Percentiles rank a stretch among this genome's conserved stretches.
Evolutionary conservation across 1,140 invertebrate genomes (phyloP).

Genomic region (Cardiocondyla obscurior): DNA sequence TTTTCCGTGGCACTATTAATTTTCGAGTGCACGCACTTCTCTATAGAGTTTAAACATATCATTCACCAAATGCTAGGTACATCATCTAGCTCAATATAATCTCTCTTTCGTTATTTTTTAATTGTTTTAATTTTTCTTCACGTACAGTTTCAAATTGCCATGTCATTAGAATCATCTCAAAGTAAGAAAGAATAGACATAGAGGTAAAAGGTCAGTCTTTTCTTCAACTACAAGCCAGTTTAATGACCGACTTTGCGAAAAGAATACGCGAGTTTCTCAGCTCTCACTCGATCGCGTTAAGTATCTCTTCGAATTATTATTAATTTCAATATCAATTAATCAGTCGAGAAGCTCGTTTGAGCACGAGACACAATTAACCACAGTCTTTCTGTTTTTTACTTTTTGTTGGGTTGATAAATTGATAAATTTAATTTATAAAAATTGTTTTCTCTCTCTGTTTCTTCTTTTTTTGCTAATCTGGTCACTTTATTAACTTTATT

Average conservation of each 20-base stretch:
- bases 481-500: conserved; percentile 18
- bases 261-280: conserved; percentile 6
- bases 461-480: background rate
- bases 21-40: background rate
- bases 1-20: background rate
- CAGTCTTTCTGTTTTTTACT: conserved; percentile 31
- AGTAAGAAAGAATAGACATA: conserved; percentile 3
- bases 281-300: background rate
- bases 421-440: too few relatives aligned
- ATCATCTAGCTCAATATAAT: background rate
- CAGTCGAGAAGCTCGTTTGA: conserved; percentile 23
- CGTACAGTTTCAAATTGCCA: background rate
- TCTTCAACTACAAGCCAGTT: background rate
- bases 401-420: background rate
- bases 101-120: background rate
- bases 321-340: conserved; percentile 41
- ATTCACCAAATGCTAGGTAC: background rate
- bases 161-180: conserved; percentile 3
- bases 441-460: background rate
- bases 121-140: background rate
- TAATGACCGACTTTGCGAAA: conserved; percentile 1
- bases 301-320: conserved; percentile 24
- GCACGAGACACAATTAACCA: conserved; percentile 24
- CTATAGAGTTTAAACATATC: background rate
- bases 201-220: background rate